Base-by-base conservation (phyloP, 2,888 invertebrate genomes). In the Hedya salicella region DNA sequence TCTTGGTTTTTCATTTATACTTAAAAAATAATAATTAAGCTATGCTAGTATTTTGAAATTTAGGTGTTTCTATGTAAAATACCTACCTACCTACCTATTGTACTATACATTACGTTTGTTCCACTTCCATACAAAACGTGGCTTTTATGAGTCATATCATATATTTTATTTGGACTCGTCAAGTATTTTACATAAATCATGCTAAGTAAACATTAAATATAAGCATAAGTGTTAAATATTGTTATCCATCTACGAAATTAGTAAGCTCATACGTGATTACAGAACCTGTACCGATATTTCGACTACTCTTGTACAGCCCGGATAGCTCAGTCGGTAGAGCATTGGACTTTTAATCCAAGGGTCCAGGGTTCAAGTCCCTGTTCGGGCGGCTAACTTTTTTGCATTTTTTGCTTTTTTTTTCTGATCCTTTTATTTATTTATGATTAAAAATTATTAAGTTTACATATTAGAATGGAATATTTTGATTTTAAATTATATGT, bases 321-420 rank as follows among this genome's bases (percentile, higher is more conserved):
- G 94, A 94, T 94, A 94, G 94, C 94, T 94, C 94, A 94, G 94
- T 94, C 94, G 94, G 94, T 94, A 94, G 94, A 94, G 94, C 94
- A 94, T 94, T 94, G 94, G 94, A 94, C 94, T 94, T 95, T 95
- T 95, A 95, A 95, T 95, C 95, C 95, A 95, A 95, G 94, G 95
- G 95, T 95, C 95, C 94, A 94, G 94, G 95, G 95, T 95, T 95
- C 95, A 95, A 95, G 95, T 94, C 95, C 95, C 95, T 95, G 94
- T 94, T 93, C 94, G 94, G 94, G 94, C 94, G 94, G 69, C 30
- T 6, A 2, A 3, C 16, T 53, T 69, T n/a, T 69, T 68, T 68
- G 53, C 32, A 2, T 61, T 66, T 61, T 59, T n/a, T n/a, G n/a
- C n/a, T n/a, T n/a, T 19, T 44, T 52, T 56, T 30, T 36, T 48